Conservation (phyloP, 1,140 invertebrate genomes). For the Drosophila ogumai region DNA sequence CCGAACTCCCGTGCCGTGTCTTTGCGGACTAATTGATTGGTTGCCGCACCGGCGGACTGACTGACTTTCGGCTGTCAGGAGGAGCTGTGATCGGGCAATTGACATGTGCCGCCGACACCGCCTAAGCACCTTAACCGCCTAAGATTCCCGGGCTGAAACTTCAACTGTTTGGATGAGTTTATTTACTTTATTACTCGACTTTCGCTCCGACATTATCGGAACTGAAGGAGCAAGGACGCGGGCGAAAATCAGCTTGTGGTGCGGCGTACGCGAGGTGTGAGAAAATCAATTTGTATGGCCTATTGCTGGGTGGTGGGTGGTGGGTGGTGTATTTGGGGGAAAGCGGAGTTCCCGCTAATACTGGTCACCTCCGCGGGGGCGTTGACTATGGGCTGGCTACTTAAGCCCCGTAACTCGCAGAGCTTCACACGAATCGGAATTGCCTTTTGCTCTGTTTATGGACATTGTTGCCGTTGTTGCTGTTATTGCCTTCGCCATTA, state of each 20-base stretch:
- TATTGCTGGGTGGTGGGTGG: not conserved
- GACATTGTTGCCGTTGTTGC: constrained; percentile 45
- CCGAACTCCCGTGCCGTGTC: not conserved
- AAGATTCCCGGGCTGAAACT: constrained; percentile 9
- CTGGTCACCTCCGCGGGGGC: constrained; percentile 34
- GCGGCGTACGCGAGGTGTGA: constrained; percentile 42
- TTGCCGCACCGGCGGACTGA: constrained; percentile 17
- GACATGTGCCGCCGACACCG: constrained; percentile 40
- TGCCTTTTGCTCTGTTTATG: constrained; percentile 59
- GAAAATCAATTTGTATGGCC: constrained; percentile 75
- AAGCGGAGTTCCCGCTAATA: constrained; percentile 31
- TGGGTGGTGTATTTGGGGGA: constrained; percentile 1
- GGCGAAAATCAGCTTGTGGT: constrained; percentile 5
- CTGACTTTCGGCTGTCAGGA: constrained; percentile 24
- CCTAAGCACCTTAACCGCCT: constrained; percentile 20
- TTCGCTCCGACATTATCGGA: constrained; percentile 21
- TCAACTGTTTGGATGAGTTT: constrained; percentile 58
- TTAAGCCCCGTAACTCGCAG: constrained; percentile 43
- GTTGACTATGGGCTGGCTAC: constrained; percentile 42
- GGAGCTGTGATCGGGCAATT: constrained; percentile 48
- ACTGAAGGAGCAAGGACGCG: not conserved
- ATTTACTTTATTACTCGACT: constrained; percentile 65
- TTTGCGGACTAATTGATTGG: constrained; percentile 47
- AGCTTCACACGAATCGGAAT: constrained; percentile 61
- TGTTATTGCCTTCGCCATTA: constrained; percentile 4